Evolutionary conservation across 2,113 vertebrate genomes (phyloP).

Genomic region (Crotalus tigris): DNA sequence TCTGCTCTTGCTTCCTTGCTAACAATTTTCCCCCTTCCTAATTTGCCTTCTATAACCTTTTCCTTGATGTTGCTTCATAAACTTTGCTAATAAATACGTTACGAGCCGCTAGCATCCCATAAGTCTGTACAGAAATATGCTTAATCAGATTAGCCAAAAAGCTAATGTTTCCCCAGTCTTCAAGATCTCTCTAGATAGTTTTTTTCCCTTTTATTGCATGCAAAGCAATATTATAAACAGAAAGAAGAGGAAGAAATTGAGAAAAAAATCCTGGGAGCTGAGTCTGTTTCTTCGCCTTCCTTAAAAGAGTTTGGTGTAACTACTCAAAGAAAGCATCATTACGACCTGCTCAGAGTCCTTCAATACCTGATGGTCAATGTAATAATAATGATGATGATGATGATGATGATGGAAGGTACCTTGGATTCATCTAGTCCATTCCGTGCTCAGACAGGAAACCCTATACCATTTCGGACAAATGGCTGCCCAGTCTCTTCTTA

Average conservation of each 20-base stretch:
- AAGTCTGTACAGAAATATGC: slow-evolving; percentile 25
- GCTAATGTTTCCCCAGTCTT: slow-evolving; percentile 26
- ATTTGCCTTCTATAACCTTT: slow-evolving; percentile 22
- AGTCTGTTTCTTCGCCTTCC: background rate
- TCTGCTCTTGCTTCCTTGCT: background rate
- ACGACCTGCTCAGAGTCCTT: too few relatives aligned
- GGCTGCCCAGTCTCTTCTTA: too few relatives aligned
- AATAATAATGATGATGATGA: too few relatives aligned
- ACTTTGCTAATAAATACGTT: slow-evolving; percentile 29
- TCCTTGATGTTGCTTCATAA: slow-evolving; percentile 10
- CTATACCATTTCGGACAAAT: too few relatives aligned
- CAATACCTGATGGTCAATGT: background rate
- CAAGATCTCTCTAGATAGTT: background rate
- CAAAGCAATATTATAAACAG: slow-evolving; percentile 11
- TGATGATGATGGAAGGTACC: too few relatives aligned
- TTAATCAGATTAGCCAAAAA: slow-evolving; percentile 35
- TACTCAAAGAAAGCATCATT: background rate
- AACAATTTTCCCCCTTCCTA: too few relatives aligned
- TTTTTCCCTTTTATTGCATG: background rate
- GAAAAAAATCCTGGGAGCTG: background rate
- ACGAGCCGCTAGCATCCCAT: slow-evolving; percentile 4
- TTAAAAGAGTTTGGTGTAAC: background rate
- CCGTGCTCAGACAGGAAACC: too few relatives aligned
- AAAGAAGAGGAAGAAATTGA: background rate
- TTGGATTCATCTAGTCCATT: too few relatives aligned